These are phyloP conservation scores for Bostrychus sinensis DNA, from an alignment of 2,113 vertebrate species.

Conservation along the genomic window DNA sequence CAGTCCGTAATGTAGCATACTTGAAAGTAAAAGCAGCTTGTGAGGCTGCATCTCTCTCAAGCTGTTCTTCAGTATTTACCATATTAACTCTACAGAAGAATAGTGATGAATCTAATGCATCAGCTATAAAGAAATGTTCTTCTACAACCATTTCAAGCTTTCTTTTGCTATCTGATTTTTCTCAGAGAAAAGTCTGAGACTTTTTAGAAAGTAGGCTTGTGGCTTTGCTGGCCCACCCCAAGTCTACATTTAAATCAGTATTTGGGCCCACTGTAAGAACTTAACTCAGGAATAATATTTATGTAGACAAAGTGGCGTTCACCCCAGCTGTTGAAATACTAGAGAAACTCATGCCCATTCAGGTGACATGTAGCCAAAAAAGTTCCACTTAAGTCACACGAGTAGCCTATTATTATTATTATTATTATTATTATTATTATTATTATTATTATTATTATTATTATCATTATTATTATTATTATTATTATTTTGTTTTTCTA, in stretches of 20 bases:
- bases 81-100: slow-evolving; percentile 6
- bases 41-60: slow-evolving; percentile 55
- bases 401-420: slow-evolving; percentile 58
- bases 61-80: slow-evolving; percentile 55
- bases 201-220: slow-evolving; percentile 46
- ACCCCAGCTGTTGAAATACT: slow-evolving; percentile 23
- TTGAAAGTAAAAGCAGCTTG: slow-evolving; percentile 76
- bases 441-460: no score
- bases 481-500: slow-evolving; percentile 11
- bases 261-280: slow-evolving; percentile 67
- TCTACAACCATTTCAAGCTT: slow-evolving; percentile 17
- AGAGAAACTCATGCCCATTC: slow-evolving; percentile 22
- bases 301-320: slow-evolving; percentile 39
- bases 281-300: slow-evolving; percentile 71
- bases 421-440: no score
- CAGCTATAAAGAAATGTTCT: slow-evolving; percentile 14
- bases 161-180: slow-evolving; percentile 24
- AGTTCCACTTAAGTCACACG: slow-evolving; percentile 53
- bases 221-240: slow-evolving; percentile 54
- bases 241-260: slow-evolving; percentile 59
- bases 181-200: slow-evolving; percentile 26
- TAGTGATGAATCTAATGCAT: slow-evolving; percentile 20
- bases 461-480: no score
- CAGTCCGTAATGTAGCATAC: slow-evolving; percentile 81
- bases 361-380: slow-evolving; percentile 54